Base-by-base conservation (phyloP, 2,888 invertebrate genomes). In the Drosophila incognita region DNA sequence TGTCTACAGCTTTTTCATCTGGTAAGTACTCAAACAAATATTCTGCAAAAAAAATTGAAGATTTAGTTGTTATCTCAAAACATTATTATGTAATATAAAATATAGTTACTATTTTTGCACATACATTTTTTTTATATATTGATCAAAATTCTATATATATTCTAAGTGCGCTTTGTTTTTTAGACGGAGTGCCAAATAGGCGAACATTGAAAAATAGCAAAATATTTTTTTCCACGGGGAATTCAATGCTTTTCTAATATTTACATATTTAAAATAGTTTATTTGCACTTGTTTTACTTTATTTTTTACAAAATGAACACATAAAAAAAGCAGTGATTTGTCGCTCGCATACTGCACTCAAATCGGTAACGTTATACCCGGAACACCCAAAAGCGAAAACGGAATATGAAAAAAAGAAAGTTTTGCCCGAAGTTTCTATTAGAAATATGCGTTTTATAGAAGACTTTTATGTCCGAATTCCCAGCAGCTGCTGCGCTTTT, bases 11-110 rank as follows among this genome's bases (percentile, higher is more conserved):
- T 40, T 61, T 70, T 35, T 51, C 57, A n/a, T 33, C 62, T 42
- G 64, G 86, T 86, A 76, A 82, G 89, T 84, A 46, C 6, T 15
- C 2, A 24, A 15, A 15, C 8, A 46, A 46, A 46, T 24, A 46
- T 21, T 42, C 21, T 21, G 21, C 11, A 21, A 42, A 42, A n/a
- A 10, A 40, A 40, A 42, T 0, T 2, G 2, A 21, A 42, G 11
- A 21, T 21, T 11, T 4, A 21, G 21, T 5, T 42, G 11, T 21
- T 21, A 42, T 11, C 2, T 21, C 21, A 42, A 11, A 21, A 21
- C 21, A 11, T 21, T 42, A 42, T n/a, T 42, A 42, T n/a, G n/a
- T 21, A 6, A 4, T 21, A 11, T 21, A 42, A 42, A 42, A 2
- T 21, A 42, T 6, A 11, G 21, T 42, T 11, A 42, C 42, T 21